Conservation (phyloP, 1,140 invertebrate species). For the Thaumetopoea pityocampa region DNA sequence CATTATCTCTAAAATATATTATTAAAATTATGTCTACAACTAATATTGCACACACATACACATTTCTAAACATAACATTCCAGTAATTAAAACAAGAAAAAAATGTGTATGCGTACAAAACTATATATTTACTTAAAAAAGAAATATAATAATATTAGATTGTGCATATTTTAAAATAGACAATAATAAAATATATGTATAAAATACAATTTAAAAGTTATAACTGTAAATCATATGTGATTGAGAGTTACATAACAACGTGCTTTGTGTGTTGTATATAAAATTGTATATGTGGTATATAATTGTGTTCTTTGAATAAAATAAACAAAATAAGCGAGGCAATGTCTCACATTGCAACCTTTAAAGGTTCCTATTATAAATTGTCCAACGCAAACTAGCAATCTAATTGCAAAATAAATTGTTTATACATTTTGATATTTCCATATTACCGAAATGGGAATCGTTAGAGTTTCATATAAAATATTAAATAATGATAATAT, state of each 20-base stretch:
- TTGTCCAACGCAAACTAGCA: slow-evolving; percentile 56
- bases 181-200: slow-evolving; percentile 70
- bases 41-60: slow-evolving; percentile 76
- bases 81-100: slow-evolving; percentile 40
- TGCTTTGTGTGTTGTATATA: slow-evolving; percentile 44
- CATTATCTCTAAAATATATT: slow-evolving; percentile 48
- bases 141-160: slow-evolving; percentile 68
- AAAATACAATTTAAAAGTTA: slow-evolving; percentile 68
- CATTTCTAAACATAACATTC: slow-evolving; percentile 57
- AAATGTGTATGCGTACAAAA: slow-evolving; percentile 72
- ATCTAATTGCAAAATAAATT: slow-evolving; percentile 61
- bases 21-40: slow-evolving; percentile 61
- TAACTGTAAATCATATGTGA: slow-evolving; percentile 68
- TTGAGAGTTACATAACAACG: slow-evolving; percentile 50
- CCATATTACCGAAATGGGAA: slow-evolving; percentile 40
- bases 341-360: slow-evolving; percentile 64
- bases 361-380: slow-evolving; percentile 33
- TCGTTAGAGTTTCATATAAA: slow-evolving; percentile 48
- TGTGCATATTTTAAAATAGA: slow-evolving; percentile 71
- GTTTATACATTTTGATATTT: slow-evolving; percentile 27
- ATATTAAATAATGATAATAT: slow-evolving; percentile 51
- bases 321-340: slow-evolving; percentile 43
- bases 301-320: slow-evolving; percentile 26
- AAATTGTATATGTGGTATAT: slow-evolving; percentile 33
- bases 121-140: slow-evolving; percentile 53